Evolutionary conservation across 2,797 vertebrate genomes (phyloP), one percentile per base, ranked within the genome.

Genomic region (Petrocephalus sullivani): DNA sequence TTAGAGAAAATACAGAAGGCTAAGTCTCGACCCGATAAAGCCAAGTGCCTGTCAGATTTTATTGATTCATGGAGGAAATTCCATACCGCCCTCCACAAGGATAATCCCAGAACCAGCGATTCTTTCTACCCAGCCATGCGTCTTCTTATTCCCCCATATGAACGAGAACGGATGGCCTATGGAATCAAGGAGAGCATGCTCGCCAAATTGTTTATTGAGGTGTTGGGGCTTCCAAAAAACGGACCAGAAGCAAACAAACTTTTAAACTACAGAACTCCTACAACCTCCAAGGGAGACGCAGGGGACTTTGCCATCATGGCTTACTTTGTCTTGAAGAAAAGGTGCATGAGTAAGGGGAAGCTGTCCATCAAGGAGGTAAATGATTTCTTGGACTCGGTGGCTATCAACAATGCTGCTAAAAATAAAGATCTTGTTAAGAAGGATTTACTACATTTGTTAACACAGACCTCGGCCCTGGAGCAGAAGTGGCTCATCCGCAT

Each of bases 401-500:
- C 98, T 28, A 93, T 93, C 87, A 98, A 96, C 92, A 99, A 99
- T 56, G 94, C 94, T 3, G 92, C 93, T 89, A 97, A 95, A 91
- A 95, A 96, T 92, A 99, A 98, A 87, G 97, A 97, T 12, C 94
- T 96, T 0, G 93, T 99, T 56, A 98, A 96, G 89, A 98, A 97
- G 93, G 97, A 94, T 87, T 95, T 99, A 78, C 95, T 98, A 90
- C 96, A 97, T 60, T 94, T 99, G 87, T 97, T 99, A 92, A 96
- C 96, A 2, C 97, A 96, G 90, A 98, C 97, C 91, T 97, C 98
- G 14, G 98, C 98, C 0, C 93, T 99, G 12, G 98, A 99, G 92
- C 98, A 99, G 41, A 99, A 99, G 89, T 99, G 98, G 98, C 96
- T 99, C 37, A 99, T 99, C 88, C 94, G 98, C 19, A 99, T 99